phyloP scores from a whole-genome alignment of 2,113 vertebrate species.

The human region DNA sequence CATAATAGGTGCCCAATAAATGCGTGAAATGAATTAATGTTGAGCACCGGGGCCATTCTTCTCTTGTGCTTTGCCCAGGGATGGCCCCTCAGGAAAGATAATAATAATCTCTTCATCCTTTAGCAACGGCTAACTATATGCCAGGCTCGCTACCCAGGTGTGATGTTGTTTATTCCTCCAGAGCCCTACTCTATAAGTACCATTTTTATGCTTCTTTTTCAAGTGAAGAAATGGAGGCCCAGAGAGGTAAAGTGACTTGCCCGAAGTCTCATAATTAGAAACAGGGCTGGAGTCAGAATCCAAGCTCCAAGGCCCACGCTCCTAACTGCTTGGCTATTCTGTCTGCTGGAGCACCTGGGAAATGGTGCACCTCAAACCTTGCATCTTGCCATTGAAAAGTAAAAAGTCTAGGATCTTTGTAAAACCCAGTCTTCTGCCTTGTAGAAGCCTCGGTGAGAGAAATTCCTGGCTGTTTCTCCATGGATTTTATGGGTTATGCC shows the following conservation, averaged over 20 bases:
- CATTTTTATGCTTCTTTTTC: not conserved
- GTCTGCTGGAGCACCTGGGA: not conserved
- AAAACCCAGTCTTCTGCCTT: not conserved
- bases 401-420: not conserved
- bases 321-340: not conserved
- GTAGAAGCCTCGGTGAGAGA: not conserved
- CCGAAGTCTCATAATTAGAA: not conserved
- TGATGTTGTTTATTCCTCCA: not conserved
- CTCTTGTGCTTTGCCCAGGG: not conserved
- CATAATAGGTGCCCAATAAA: too few species aligned
- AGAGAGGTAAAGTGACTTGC: not conserved
- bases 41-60: not conserved
- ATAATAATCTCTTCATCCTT: not conserved
- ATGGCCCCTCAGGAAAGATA: too few species aligned
- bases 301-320: not conserved
- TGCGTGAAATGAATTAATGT: not conserved
- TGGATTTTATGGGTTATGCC: not conserved
- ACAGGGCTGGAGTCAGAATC: not conserved
- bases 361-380: rapidly evolving
- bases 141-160: not conserved
- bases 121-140: not conserved
- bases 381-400: too few species aligned
- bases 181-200: not conserved
- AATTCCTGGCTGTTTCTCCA: not conserved
- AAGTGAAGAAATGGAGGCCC: not conserved